Conservation (phyloP, 2,888 invertebrate species). For the Arenicola marina region DNA sequence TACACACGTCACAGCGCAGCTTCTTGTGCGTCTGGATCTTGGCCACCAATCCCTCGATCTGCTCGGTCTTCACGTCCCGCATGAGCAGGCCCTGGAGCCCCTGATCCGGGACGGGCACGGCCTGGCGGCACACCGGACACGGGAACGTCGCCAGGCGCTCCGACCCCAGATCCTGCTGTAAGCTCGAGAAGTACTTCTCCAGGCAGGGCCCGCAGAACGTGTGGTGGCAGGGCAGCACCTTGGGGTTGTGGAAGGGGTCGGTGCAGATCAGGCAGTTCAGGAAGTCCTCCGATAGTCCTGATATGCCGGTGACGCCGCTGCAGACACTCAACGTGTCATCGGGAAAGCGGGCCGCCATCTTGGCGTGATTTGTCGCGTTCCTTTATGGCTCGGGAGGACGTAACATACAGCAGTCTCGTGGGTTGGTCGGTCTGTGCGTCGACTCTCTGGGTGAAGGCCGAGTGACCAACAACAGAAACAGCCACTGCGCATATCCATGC, state of each 20-base stretch:
- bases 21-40: conserved; percentile 22
- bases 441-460: too few species aligned
- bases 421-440: too few species aligned
- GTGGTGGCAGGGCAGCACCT: conserved; percentile 31
- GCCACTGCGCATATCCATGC: too few species aligned
- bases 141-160: conserved; percentile 22
- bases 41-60: conserved; percentile 21
- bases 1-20: conserved; percentile 32
- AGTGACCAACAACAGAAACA: too few species aligned
- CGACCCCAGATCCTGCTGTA: conserved; percentile 10
- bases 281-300: conserved; percentile 11
- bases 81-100: conserved; percentile 15
- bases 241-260: conserved; percentile 28
- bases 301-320: neutral
- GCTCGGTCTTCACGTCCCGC: conserved; percentile 3
- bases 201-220: conserved; percentile 30
- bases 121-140: conserved; percentile 29
- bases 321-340: conserved; percentile 8
- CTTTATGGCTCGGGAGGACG: too few species aligned
- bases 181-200: conserved; percentile 22
- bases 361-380: too few species aligned
- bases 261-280: conserved; percentile 29
- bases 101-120: conserved; percentile 13
- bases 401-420: too few species aligned
- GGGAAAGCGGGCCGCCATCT: conserved; percentile 21